phyloP scores from a whole-genome alignment of 2,797 vertebrate species.

The Myotis planiceps region DNA sequence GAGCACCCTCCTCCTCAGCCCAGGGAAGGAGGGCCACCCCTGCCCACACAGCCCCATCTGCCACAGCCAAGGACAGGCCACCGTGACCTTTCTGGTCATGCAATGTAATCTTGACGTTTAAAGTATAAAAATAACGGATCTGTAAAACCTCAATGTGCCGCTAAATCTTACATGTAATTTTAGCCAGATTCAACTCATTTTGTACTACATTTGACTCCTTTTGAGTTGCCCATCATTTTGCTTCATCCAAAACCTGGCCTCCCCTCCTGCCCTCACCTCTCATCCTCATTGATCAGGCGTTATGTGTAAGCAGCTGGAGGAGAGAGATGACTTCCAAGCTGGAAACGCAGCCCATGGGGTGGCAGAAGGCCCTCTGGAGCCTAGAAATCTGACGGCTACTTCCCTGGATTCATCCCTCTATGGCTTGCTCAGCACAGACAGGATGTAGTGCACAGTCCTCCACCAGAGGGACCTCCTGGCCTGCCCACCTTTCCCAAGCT shows the following conservation, averaged over 20 bases:
- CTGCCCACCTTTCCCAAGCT: neutral
- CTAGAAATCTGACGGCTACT: neutral
- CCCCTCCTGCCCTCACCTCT: neutral
- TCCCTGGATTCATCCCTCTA: neutral
- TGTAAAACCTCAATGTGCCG: neutral
- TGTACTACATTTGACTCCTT: neutral
- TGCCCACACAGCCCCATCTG: neutral
- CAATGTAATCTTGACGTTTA: neutral
- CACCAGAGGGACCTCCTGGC: too few species aligned
- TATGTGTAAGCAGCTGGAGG: neutral
- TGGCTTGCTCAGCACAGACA: neutral
- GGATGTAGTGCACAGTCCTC: neutral
- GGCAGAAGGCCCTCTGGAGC: neutral
- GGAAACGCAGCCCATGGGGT: neutral
- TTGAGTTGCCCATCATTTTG: neutral
- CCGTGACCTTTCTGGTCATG: neutral
- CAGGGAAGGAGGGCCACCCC: neutral
- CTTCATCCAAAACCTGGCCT: neutral
- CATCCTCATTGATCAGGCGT: neutral
- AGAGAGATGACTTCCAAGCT: neutral
- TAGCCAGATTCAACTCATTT: neutral
- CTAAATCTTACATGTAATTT: neutral
- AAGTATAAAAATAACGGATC: neutral
- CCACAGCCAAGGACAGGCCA: neutral
- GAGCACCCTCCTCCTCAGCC: accelerated